Evolutionary conservation across 2,113 vertebrate genomes (phyloP).

Genomic region (Amphiprion ocellaris): DNA sequence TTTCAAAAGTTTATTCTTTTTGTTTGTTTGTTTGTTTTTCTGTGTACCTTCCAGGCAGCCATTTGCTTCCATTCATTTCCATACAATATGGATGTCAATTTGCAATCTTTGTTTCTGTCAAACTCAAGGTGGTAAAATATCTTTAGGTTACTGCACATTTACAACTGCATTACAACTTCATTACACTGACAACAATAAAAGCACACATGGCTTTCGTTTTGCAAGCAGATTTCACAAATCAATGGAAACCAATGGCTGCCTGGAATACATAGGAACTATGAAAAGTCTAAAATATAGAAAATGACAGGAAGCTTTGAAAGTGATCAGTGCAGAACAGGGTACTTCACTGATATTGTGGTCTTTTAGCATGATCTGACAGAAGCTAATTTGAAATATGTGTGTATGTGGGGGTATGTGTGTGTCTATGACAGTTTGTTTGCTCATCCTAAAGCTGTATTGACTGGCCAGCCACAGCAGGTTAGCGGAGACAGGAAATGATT

Average conservation of each 20-base stretch:
- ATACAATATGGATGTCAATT: conserved; percentile 2
- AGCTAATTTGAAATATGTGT: conserved; percentile 9
- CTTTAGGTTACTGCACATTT: conserved; percentile 2
- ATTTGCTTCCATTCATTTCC: conserved; percentile 28
- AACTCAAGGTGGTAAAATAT: background rate
- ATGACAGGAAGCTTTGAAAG: conserved; percentile 16
- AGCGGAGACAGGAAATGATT: conserved; percentile 67
- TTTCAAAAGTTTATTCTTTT: too few relatives aligned
- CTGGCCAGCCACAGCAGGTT: conserved; percentile 62
- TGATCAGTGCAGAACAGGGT: background rate
- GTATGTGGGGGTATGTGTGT: accelerated
- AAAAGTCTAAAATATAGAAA: conserved; percentile 1
- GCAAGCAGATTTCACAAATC: background rate
- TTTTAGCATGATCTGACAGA: conserved; percentile 27
- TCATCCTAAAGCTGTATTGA: conserved; percentile 67
- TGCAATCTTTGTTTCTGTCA: background rate
- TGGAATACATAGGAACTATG: background rate
- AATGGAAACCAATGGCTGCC: conserved; percentile 18
- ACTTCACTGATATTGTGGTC: background rate
- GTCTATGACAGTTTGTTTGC: conserved; percentile 47
- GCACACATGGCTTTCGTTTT: conserved; percentile 32
- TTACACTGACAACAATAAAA: conserved; percentile 22
- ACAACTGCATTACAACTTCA: background rate
- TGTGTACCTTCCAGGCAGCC: conserved; percentile 4
- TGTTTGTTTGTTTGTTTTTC: too few relatives aligned